Base-by-base conservation (phyloP, 2,888 invertebrate genomes). In the Troides oblongomaculatus region DNA sequence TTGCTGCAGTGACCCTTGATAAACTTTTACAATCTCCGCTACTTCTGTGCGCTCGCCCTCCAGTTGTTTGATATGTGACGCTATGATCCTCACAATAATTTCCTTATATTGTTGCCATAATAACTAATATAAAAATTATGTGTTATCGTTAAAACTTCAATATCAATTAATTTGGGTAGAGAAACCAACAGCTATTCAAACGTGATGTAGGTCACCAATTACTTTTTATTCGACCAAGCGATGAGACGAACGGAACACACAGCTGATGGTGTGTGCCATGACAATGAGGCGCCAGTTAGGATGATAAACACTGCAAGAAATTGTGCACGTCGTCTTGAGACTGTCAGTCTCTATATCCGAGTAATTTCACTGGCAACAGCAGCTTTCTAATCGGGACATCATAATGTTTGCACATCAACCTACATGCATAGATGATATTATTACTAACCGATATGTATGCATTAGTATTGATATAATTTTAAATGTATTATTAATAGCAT, bases 1-100 rank as follows among this genome's bases (percentile, higher is more conserved):
- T 79, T 78, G 80, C 74, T 78, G 75, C 77, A 76, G 75, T 85
- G 88, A 89, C 87, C 90, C 79, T 68, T 75, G 90, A 90, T 90
- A 89, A 88, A 85, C 89, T 80, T 77, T 74, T 79, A 72, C 81
- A 88, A 88, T 87, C 86, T 76, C 84, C 81, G 83, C 79, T 80
- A 84, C 77, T 82, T 77, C 78, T 76, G 75, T 59, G 23, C 81
- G 81, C 81, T 81, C 84, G 83, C 82, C 77, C 81, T 80, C 82
- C 77, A 77, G 79, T 80, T 74, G 72, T 72, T 74, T 74, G 84
- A 86, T 85, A 84, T 81, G 72, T 73, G 72, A 61, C 66, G 68
- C 67, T 64, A 25, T 61, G 21, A 56, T 60, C 23, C 23, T 10
- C 57, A 60, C 59, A 67, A 66, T 59, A 63, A 50, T 53, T 66